Evolutionary conservation across 2,888 invertebrate genomes (phyloP).

Genomic region (Cryptocheilus praepositus): DNA sequence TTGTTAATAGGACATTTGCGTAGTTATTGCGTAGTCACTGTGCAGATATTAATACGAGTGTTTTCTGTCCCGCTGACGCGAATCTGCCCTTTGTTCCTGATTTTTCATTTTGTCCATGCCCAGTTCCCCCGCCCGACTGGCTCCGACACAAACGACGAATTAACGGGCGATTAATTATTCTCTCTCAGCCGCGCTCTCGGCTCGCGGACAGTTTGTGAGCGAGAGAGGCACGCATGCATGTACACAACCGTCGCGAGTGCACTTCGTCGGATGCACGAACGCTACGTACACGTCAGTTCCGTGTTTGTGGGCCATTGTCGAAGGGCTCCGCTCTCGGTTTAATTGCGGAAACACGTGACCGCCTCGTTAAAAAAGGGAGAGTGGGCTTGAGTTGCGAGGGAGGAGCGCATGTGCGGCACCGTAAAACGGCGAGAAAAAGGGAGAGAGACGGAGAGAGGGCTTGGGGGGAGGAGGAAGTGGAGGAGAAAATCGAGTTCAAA

Average conservation of each 20-base stretch:
- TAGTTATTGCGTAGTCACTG: no score
- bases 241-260: conserved; percentile 25
- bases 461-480: conserved; percentile 5
- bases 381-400: neutral
- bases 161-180: conserved; percentile 53
- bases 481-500: conserved; percentile 3
- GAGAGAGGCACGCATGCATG: conserved; percentile 15
- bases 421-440: neutral
- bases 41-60: neutral
- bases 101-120: conserved; percentile 26
- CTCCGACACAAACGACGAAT: conserved; percentile 34
- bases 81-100: conserved; percentile 10
- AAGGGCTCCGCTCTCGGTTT: conserved; percentile 50
- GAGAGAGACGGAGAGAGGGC: conserved; percentile 2
- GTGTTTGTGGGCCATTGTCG: conserved; percentile 50
- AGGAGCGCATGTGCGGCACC: conserved; percentile 1
- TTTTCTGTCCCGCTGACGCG: conserved; percentile 19
- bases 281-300: conserved; percentile 10
- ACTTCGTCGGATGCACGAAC: conserved; percentile 23
- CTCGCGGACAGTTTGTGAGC: conserved; percentile 16
- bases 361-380: conserved; percentile 43
- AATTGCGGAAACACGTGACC: conserved; percentile 60
- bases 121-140: conserved; percentile 22
- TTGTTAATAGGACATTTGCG: neutral
- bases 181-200: conserved; percentile 31